Base-by-base conservation (phyloP, 1,140 invertebrate genomes). In the Chrysopa pallens region DNA sequence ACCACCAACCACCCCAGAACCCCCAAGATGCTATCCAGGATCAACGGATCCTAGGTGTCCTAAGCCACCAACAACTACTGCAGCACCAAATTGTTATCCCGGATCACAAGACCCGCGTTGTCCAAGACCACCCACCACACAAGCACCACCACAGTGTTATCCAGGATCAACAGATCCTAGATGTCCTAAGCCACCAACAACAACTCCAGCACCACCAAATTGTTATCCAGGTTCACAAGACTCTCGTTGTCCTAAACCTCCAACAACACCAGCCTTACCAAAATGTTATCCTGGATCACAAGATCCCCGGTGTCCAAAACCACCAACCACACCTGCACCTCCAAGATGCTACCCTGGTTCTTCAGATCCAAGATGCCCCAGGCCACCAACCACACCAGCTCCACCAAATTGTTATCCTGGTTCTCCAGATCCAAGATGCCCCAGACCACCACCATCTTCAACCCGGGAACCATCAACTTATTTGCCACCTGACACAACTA, bases 11-110 rank as follows among this genome's bases (percentile, higher is more conserved):
- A 31, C 38, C 43, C 17, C 44, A 48, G 14, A 33, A 44, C 48
- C 44, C n/a, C 42, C 51, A 11, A 39, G 44, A 6, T 60, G 56
- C 37, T 62, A 57, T 39, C 55, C 55, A 13, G 58, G 59, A 11
- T 51, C 47, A 9, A 54, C 45, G 3, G 56, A 63, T 49, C 52
- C 57, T 14, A 45, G 59, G 8, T 63, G 61, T 43, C 60, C 59
- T 1, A 50, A 46, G 42, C n/a, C n/a, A n/a, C n/a, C n/a, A n/a
- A n/a, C n/a, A n/a, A n/a, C n/a, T n/a, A n/a, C n/a, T n/a, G n/a
- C n/a, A n/a, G n/a, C n/a, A n/a, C n/a, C n/a, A n/a, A n/a, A n/a
- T n/a, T n/a, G n/a, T n/a, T n/a, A n/a, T n/a, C n/a, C n/a, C n/a
- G n/a, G n/a, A n/a, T n/a, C n/a, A n/a, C n/a, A n/a, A n/a, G n/a